These are phyloP conservation scores for Rhombomys opimus DNA, from an alignment of 2,113 vertebrate species.

Conservation along the genomic window DNA sequence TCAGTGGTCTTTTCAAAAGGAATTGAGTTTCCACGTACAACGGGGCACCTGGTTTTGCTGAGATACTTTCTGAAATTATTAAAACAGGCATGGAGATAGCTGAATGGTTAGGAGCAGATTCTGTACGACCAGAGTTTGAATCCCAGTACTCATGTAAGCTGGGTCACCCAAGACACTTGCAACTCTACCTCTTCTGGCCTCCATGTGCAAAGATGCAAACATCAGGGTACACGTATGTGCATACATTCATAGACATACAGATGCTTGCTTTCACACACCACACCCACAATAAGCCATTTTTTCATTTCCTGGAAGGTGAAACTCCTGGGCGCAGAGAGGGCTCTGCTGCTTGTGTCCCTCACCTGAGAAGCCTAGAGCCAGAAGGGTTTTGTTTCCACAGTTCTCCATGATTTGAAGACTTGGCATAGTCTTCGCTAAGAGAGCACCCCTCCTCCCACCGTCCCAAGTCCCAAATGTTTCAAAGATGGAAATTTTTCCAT, in stretches of 20 bases:
- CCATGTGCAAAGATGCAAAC: background rate
- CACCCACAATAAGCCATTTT: background rate
- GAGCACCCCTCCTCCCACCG: background rate
- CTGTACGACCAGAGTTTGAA: background rate
- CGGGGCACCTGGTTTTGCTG: background rate
- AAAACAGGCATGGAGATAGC: background rate
- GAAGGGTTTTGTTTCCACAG: background rate
- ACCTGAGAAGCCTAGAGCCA: background rate
- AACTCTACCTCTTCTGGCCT: background rate
- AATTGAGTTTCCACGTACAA: background rate
- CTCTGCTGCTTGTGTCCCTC: background rate
- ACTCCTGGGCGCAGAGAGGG: background rate
- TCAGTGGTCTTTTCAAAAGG: background rate
- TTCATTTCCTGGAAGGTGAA: background rate
- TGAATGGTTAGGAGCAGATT: background rate
- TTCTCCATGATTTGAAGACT: background rate
- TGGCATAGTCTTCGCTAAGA: background rate
- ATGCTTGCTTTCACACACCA: background rate
- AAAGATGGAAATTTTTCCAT: background rate
- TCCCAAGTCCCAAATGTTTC: background rate
- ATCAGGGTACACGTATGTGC: background rate
- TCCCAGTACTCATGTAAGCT: background rate
- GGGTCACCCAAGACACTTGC: no score
- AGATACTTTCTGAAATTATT: background rate
- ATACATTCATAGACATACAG: background rate